Evolutionary conservation across 1,140 invertebrate genomes (phyloP), one percentile per base, ranked within the genome.

Genomic region (Drosophila sturtevanti): DNA sequence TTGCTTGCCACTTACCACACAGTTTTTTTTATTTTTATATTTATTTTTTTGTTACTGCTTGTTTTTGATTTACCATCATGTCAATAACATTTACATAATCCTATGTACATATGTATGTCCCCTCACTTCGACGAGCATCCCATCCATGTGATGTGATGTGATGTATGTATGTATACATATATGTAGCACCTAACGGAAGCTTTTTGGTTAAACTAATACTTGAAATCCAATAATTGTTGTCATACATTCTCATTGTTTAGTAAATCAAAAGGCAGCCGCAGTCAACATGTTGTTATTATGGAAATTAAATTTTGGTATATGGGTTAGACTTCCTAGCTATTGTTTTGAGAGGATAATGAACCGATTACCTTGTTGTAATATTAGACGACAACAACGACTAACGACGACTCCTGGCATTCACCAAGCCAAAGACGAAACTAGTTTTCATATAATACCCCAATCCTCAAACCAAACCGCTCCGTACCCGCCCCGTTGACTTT

Each of bases 241-340:
- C 63, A 55, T 35, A 68, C 72, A 81, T 77, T 74, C 66, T 55
- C 9, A 18, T 35, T 35, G 61, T 64, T 56, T 38, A 58, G 16
- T 48, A 48, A 48, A 48, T 48, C 41, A 56, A 56, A 56, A 37
- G 52, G 52, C 31, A 21, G 52, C 52, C 54, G 16, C 16, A 58
- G 55, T n/a, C 21, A 44, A 41, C 41, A 48, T 48, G 34, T 35
- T 35, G 11, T 35, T 35, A 35, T 35, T 35, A 35, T 48, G 41
- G 41, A 18, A 48, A 48, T 48, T 21, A 48, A 21, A 16, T 16
- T 21, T 38, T 48, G 56, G 12, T 65, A 69, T 86, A 52, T 87
- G 84, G 82, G 84, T 89, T 68, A 56, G 59, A 78, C 73, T 87
- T 87, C 84, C 84, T 87, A 89, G 79, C 84, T 80, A 87, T 87